Conservation (phyloP, 1,140 invertebrate genomes). For the Uloborus diversus region DNA sequence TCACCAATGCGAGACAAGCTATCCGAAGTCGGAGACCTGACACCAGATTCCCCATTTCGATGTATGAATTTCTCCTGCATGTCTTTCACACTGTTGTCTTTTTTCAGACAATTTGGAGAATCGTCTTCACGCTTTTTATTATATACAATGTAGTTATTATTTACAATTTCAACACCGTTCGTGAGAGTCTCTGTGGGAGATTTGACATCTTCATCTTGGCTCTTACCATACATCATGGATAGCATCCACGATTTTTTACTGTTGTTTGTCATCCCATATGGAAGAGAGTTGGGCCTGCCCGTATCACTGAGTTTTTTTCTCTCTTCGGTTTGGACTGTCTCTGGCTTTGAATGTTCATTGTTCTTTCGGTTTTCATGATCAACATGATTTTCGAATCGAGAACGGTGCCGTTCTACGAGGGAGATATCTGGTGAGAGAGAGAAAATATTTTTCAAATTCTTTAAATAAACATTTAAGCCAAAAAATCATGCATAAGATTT, state of each 20-base stretch:
- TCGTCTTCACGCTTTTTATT: conserved; percentile 14
- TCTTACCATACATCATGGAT: conserved; percentile 67
- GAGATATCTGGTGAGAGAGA: conserved; percentile 37
- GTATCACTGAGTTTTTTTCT: neutral
- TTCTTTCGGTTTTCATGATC: conserved; percentile 62
- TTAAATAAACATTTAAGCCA: too few species aligned
- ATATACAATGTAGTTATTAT: conserved; percentile 33
- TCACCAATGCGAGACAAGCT: conserved; percentile 74
- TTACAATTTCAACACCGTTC: conserved; percentile 14
- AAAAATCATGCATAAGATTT: too few species aligned
- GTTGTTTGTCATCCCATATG: conserved; percentile 48
- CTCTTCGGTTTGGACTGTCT: neutral
- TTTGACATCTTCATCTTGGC: conserved; percentile 32
- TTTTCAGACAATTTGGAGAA: conserved; percentile 9
- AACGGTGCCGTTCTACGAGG: conserved; percentile 22
- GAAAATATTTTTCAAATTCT: neutral
- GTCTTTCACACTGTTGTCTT: conserved; percentile 57
- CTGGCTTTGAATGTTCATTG: conserved; percentile 62
- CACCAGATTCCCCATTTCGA: conserved; percentile 68
- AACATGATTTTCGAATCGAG: conserved; percentile 55
- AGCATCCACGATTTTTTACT: conserved; percentile 74
- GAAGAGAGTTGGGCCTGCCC: neutral
- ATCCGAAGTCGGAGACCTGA: conserved; percentile 70
- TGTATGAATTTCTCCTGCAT: conserved; percentile 60
- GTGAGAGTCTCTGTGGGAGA: neutral